Conservation (phyloP, 2,797 vertebrate species). For the Oceanodroma leucorhoa region DNA sequence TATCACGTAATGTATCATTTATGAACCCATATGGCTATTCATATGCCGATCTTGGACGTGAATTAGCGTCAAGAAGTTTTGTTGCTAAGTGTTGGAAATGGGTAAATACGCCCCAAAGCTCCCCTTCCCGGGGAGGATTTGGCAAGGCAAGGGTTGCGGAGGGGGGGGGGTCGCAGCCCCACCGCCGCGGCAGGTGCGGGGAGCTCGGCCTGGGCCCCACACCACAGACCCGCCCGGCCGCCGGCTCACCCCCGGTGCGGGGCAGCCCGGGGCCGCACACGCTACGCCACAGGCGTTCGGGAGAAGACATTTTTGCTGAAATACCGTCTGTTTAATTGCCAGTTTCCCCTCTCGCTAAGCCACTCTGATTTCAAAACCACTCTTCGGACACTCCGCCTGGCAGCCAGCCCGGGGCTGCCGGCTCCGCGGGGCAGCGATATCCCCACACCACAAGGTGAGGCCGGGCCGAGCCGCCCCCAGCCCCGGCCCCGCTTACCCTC, state of each 20-base stretch:
- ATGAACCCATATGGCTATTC: neutral
- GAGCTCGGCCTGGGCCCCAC: neutral
- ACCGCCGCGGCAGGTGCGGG: too few relatives aligned
- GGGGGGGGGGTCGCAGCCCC: too few relatives aligned
- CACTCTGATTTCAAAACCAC: neutral
- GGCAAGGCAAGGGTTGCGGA: rapidly evolving
- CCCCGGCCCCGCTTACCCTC: neutral
- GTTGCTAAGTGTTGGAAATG: neutral
- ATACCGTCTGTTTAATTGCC: neutral
- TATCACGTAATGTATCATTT: rapidly evolving
- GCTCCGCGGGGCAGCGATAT: neutral
- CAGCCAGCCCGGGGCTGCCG: neutral
- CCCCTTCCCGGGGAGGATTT: neutral
- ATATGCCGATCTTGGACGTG: rapidly evolving
- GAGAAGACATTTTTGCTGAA: neutral
- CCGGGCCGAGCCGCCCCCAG: neutral
- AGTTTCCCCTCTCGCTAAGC: neutral
- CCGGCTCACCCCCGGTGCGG: neutral
- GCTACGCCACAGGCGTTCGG: neutral
- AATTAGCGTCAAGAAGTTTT: neutral
- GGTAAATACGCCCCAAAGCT: neutral
- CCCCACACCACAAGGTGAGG: neutral
- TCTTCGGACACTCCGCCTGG: neutral
- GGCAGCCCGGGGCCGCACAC: neutral
- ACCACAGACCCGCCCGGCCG: neutral